Conservation (phyloP, 2,888 invertebrate species). For the Allolobophora icterica region DNA sequence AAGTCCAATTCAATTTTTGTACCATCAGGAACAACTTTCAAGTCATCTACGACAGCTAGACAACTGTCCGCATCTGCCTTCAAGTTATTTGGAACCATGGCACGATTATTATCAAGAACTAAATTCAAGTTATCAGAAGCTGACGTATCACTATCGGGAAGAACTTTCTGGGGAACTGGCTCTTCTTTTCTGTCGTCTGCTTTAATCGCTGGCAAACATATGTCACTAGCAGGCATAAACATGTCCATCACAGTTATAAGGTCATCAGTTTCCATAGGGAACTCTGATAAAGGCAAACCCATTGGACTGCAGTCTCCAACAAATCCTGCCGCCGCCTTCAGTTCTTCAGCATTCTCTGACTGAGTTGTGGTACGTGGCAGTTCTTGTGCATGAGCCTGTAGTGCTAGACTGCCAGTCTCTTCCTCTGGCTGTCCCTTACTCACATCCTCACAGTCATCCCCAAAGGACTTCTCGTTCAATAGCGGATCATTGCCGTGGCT, state of each 20-base stretch:
- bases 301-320: background rate
- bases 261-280: constrained; percentile 8
- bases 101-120: constrained; percentile 5
- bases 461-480: background rate
- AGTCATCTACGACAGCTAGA: background rate
- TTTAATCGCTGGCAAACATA: constrained; percentile 3
- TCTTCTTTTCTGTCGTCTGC: constrained; percentile 8
- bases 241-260: constrained; percentile 3
- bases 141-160: background rate
- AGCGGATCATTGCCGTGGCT: background rate
- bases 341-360: background rate
- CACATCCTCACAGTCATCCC: background rate
- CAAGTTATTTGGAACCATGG: background rate
- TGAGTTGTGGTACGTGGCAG: background rate
- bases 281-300: background rate
- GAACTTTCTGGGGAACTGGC: background rate
- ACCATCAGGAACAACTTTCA: background rate
- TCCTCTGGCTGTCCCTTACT: background rate
- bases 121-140: constrained; percentile 17
- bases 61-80: background rate
- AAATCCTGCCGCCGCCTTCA: background rate
- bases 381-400: background rate
- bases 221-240: background rate
- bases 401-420: constrained; percentile 6
- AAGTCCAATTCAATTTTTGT: background rate